A percentile compares a stretch with the other conserved stretches of the same genome.
Conservation (phyloP, 2,797 vertebrate genomes). For the Caiman crocodilus region DNA sequence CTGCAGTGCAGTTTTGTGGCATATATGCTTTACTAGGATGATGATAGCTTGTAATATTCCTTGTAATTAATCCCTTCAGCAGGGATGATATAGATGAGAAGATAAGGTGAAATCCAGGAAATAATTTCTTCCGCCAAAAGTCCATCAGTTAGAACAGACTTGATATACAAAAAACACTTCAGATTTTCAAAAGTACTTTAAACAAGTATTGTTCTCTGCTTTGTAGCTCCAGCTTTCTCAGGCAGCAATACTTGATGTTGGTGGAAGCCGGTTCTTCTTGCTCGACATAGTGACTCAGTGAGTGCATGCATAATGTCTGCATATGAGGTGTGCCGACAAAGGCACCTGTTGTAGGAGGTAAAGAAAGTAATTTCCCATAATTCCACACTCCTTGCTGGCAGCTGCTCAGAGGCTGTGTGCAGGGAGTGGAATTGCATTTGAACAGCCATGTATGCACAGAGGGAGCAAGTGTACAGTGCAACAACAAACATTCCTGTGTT, state of each 20-base stretch:
- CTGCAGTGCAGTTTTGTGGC: neutral
- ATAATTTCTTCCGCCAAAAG: neutral
- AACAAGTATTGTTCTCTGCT: neutral
- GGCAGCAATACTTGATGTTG: neutral
- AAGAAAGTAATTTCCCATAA: slow-evolving; percentile 66
- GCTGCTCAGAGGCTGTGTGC: slow-evolving; percentile 59
- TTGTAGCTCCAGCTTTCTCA: neutral
- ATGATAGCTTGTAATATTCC: neutral
- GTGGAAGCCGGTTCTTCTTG: neutral
- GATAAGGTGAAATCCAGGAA: neutral
- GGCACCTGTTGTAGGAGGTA: slow-evolving; percentile 79
- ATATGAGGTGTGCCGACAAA: slow-evolving; percentile 65
- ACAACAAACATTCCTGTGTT: slow-evolving; percentile 47
- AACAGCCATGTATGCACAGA: neutral
- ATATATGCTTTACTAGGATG: slow-evolving; percentile 12
- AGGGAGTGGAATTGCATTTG: neutral
- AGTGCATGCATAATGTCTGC: slow-evolving; percentile 12
- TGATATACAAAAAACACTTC: slow-evolving; percentile 16
- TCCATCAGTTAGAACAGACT: slow-evolving; percentile 33
- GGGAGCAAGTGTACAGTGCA: neutral
- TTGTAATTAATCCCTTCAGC: neutral
- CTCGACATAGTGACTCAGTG: slow-evolving; percentile 33
- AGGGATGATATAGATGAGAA: slow-evolving; percentile 1
- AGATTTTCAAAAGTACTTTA: slow-evolving; percentile 28
- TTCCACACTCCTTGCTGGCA: slow-evolving; percentile 67